phyloP scores from a whole-genome alignment of 2,888 invertebrate genomes.

The Reticulitermes lucifugus region DNA sequence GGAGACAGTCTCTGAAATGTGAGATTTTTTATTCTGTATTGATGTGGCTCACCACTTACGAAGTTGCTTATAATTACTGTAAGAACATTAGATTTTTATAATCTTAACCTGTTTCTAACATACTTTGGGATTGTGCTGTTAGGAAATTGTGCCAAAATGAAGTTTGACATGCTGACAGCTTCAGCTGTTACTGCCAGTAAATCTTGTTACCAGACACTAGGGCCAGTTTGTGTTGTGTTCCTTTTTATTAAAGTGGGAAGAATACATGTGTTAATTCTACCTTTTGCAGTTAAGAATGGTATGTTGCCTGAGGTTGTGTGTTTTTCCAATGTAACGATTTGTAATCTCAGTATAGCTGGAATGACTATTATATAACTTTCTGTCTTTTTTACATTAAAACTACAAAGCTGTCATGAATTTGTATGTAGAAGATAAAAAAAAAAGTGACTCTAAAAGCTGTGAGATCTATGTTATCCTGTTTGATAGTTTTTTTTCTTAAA shows the following conservation, averaged over 20 bases:
- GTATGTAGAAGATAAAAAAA: not conserved
- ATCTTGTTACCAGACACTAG: constrained; percentile 2
- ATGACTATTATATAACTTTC: not conserved
- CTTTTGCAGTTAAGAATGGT: not conserved
- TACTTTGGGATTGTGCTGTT: not conserved
- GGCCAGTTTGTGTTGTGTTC: not conserved
- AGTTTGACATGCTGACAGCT: constrained; percentile 4
- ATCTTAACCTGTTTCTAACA: not conserved
- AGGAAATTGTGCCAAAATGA: constrained; percentile 10
- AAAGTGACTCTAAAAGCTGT: not conserved
- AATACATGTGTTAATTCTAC: not conserved
- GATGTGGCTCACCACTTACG: no score
- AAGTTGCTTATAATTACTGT: no score
- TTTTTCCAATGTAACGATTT: not conserved
- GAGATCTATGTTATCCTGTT: not conserved
- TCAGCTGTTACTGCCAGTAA: not conserved
- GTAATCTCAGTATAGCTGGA: not conserved
- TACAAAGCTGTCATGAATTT: not conserved
- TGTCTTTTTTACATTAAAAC: constrained; percentile 1
- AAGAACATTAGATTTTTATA: no score
- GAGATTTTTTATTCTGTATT: no score
- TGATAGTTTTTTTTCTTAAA: not conserved
- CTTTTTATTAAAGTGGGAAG: not conserved
- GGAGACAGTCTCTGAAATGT: no score
- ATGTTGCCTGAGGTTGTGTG: not conserved